phyloP scores from a whole-genome alignment of 2,113 vertebrate genomes.

The Hippocampus guttulatus region DNA sequence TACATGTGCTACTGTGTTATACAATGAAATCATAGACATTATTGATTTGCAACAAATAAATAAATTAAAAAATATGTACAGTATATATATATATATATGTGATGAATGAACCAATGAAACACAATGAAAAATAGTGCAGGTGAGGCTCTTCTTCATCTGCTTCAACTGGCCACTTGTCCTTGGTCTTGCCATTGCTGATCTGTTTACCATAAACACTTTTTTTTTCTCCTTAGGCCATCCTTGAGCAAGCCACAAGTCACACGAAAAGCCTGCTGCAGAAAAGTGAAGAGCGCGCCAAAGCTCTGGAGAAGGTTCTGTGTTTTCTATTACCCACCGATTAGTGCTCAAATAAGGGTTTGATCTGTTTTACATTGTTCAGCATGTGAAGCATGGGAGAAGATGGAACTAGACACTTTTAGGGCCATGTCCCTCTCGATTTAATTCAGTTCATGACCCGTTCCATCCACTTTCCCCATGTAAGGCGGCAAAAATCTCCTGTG shows the following conservation, averaged over 20 bases:
- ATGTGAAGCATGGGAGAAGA: background rate
- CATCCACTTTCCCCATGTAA: too few relatives aligned
- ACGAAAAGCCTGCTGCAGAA: slow-evolving; percentile 85
- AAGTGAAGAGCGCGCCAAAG: slow-evolving; percentile 79
- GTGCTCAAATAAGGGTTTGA: slow-evolving; percentile 27
- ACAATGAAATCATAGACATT: too few relatives aligned
- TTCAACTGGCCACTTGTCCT: background rate
- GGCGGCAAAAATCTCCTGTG: too few relatives aligned
- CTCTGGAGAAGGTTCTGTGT: slow-evolving; percentile 81
- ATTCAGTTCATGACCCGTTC: too few relatives aligned
- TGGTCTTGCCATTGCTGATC: background rate
- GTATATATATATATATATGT: too few relatives aligned
- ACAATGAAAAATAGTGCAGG: background rate
- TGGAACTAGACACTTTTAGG: too few relatives aligned
- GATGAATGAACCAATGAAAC: too few relatives aligned
- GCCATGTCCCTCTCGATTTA: too few relatives aligned
- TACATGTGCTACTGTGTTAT: too few relatives aligned
- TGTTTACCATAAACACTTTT: background rate
- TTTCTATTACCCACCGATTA: background rate
- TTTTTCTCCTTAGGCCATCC: slow-evolving; percentile 67
- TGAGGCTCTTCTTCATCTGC: background rate
- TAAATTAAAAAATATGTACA: too few relatives aligned
- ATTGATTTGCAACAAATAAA: too few relatives aligned
- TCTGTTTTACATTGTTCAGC: slow-evolving; percentile 20
- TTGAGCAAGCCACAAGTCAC: slow-evolving; percentile 86